Evolutionary conservation across 2,113 vertebrate species (phyloP), one percentile per base, ranked within the genome.

Genomic region (Microcebus murinus): DNA sequence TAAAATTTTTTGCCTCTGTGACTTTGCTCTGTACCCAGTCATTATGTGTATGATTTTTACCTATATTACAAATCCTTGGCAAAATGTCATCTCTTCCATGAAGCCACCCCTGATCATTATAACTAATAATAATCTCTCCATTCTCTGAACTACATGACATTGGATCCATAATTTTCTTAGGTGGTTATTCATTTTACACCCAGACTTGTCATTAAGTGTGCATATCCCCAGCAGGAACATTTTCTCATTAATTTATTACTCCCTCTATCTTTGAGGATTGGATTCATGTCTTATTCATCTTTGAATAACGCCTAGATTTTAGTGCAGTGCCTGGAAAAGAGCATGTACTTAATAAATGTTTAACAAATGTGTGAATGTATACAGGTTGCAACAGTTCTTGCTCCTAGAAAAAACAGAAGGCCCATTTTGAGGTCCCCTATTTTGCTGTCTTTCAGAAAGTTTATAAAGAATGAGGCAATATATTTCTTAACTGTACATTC

Each of bases 201-300:
- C 25, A 76, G 34, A 45, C 55, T 81, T 91, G 23, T 80, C 82
- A 70, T 65, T 89, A 27, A 57, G 10, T n/a, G 36, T 80, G 73
- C 6, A 6, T 39, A 12, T 76, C 42, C 95, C 21, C 59, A 55
- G 48, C 34, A 84, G 36, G 45, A 42, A 6, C 1, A 4, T 91
- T 83, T 95, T 93, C 48, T 82, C n/a, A 74, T 80, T 77, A 91
- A 91, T 85, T 91, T 68, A 27, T 80, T 42, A 91, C 57, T 71
- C 17, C 63, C 29, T 86, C 73, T 77, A 8, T 85, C 34, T 76
- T 71, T 81, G 21, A 84, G 48, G 39, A 79, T 61, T 83, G 42
- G n/a, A 70, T 91, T 93, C 17, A 31, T 71, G 36, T 31, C 27
- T 85, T 65, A 63, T 20, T 84, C 45, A 57, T 90, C 59, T 71